Evolutionary conservation across 2,797 vertebrate genomes (phyloP), one percentile per base, ranked within the genome.

Genomic region (Argentina silus): DNA sequence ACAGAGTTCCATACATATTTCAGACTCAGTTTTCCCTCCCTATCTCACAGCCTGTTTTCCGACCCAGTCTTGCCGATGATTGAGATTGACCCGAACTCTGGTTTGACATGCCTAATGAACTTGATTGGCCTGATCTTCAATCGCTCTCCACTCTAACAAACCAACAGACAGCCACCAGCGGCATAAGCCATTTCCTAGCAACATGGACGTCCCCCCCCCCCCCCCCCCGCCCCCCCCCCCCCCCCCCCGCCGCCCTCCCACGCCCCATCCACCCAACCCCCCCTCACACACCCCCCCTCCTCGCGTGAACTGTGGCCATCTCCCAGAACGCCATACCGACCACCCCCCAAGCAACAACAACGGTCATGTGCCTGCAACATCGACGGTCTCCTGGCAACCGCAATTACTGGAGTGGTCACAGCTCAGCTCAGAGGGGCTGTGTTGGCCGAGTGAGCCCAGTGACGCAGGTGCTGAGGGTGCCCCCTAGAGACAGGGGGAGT

Each of bases 391-490:
- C 86, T 89, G 88, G 88, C 87, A 85, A 85, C 82, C 80, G 72
- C 80, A 74, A 74, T 82, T 80, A 81, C 77, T 86, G 80, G 75
- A 81, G 79, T 80, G 84, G 85, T 88, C 85, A 78, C 75, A 82
- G 71, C 66, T 82, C 75, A 82, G 71, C 66, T 82, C 67, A 55
- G 65, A 43, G 68, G 68, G 76, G 56, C 53, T 55, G 69, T 70
- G 64, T 75, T 79, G 79, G 69, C 75, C 77, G 51, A 67, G 69
- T 72, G 76, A 75, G 48, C 74, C 67, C 69, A 78, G 86, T 81
- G 84, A 84, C 88, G 82, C 88, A 86, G 92, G 87, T 90, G 89
- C 77, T 84, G 76, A 88, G 80, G 75, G 76, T 73, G 87, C 89
- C 87, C 89, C 85, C 90, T 90, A 80, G 85, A 91, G 92, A 90